Base-by-base conservation (phyloP, 2,113 vertebrate genomes). In the Notothenia rossii region DNA sequence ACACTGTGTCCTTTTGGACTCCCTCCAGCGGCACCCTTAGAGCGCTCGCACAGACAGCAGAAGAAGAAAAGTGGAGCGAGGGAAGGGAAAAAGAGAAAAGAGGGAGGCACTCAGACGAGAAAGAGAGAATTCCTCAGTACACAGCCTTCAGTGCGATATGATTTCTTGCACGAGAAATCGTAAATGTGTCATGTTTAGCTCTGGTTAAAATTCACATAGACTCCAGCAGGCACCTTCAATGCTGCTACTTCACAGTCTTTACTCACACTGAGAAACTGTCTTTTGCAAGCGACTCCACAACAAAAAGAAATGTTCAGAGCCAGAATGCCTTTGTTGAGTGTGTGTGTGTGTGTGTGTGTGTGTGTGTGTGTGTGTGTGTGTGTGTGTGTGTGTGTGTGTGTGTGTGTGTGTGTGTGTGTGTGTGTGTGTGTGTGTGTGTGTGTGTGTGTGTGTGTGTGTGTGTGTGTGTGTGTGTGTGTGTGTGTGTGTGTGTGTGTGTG, bases 1-100 rank as follows among this genome's bases (percentile, higher is more conserved):
- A 88, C 84, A 83, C 89, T 60, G 60, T 85, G 88, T 89, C 86
- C 85, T 76, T 80, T 84, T 93, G 88, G 92, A 91, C 76, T 79
- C 55, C 40, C 62, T 89, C 81, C 84, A 91, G 83, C 84, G 82
- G 87, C 81, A 71, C 65, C 79, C 69, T 84, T 63, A 25, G 62
- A 63, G 61, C 18, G 6, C 55, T 72, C 55, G 29, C 72, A 61
- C 70, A 75, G n/a, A 67, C 63, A 48, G 61, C 36, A 1, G 53
- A 49, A 13, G 22, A 43, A 73, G 55, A 62, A 62, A 79, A 78
- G 59, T 18, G 2, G 36, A 50, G 33, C 29, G 50, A 60, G 22
- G 22, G 17, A 45, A 60, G 20, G 29, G n/a, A 46, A 60, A 75
- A 67, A 11, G 4, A 22, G 50, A 33, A 77, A 77, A 11, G 48